Evolutionary conservation across 1,140 invertebrate genomes (phyloP).

Genomic region (Drosophila bocqueti): DNA sequence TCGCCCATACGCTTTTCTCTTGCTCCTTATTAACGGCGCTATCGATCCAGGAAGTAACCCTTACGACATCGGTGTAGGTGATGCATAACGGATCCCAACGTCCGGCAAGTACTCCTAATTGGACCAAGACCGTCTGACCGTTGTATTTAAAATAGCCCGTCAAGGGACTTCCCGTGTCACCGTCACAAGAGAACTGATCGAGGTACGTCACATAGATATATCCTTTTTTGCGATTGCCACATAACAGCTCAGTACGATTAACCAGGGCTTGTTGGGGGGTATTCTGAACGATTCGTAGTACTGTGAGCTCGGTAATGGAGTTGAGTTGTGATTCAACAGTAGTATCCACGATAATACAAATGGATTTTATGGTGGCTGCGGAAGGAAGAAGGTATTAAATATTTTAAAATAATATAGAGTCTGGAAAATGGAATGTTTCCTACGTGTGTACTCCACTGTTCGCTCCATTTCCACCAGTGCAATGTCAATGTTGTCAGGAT

Average conservation of each 20-base stretch:
- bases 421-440: background rate
- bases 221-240: background rate
- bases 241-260: background rate
- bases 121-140: background rate
- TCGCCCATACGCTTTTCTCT: background rate
- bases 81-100: background rate
- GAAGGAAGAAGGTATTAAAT: background rate
- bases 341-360: conserved; percentile 2
- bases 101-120: background rate
- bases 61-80: background rate
- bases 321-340: background rate
- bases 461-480: background rate
- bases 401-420: background rate
- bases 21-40: background rate
- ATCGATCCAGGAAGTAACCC: background rate
- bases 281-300: background rate
- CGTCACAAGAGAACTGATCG: background rate
- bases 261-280: background rate
- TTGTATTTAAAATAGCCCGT: background rate
- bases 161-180: background rate
- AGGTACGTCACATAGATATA: background rate
- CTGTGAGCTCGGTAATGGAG: background rate
- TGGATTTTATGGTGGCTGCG: conserved; percentile 1
- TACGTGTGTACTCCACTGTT: background rate
- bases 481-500: background rate